Conservation (phyloP, 2,113 vertebrate genomes). For the human (Homo sapiens) region GRCh38 chr15:35374001-35374500, state of each 20-base stretch:
- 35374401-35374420: constrained; percentile 39
- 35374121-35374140: constrained; percentile 68
- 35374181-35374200: constrained; percentile 66
- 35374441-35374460: constrained; percentile 63
- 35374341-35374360: constrained; percentile 39
- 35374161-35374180: constrained; percentile 66
- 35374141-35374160: constrained; percentile 59
- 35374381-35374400: constrained; percentile 11
- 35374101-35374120: constrained; percentile 58
- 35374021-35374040: constrained; percentile 65
- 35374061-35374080: constrained; percentile 66
- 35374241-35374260: constrained; percentile 54
- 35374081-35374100: constrained; percentile 56
- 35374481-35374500: constrained; percentile 68
- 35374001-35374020: constrained; percentile 57
- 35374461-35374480: constrained; percentile 69
- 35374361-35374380: constrained; percentile 40
- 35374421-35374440: constrained; percentile 46
- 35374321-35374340: constrained; percentile 44
- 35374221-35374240: constrained; percentile 53
- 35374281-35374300: neutral
- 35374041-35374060: constrained; percentile 46
- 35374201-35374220: constrained; percentile 49
- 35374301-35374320: constrained; percentile 56
- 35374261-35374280: constrained; percentile 65